Percentiles rank a stretch among this genome's conserved stretches.
These are phyloP conservation scores for Astropecten irregularis DNA, from an alignment of 53 echinoderm and acorn worm genomes.

Conservation along the genomic window DNA sequence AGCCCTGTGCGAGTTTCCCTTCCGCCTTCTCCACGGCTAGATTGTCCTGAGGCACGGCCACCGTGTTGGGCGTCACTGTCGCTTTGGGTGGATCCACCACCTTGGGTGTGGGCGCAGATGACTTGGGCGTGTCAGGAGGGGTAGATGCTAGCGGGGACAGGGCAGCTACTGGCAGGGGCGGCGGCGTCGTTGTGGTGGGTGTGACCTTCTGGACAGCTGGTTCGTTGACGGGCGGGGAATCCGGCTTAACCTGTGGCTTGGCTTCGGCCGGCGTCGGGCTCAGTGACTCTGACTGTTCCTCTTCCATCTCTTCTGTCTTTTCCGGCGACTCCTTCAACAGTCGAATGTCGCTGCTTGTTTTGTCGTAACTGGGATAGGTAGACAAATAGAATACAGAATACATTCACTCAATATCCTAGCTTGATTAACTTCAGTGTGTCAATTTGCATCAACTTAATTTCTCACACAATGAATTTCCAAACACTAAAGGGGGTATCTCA, in stretches of 20 bases:
- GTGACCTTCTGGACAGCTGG: constrained; percentile 42
- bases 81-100: neutral
- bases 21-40: neutral
- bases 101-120: neutral
- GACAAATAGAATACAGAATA: neutral
- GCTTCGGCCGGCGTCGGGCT: neutral
- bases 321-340: neutral
- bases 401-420: neutral
- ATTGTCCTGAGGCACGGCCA: neutral
- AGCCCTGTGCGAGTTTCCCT: constrained; percentile 35
- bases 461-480: too few species aligned
- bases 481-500: too few species aligned
- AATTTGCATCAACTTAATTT: too few species aligned
- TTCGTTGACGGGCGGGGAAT: neutral
- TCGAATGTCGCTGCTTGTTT: constrained; percentile 75
- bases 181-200: constrained; percentile 2
- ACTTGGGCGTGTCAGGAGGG: neutral
- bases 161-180: neutral
- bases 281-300: neutral
- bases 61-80: neutral
- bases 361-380: constrained; percentile 74
- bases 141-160: neutral
- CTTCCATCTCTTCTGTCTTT: neutral
- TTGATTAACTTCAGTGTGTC: too few species aligned
- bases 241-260: neutral